phyloP scores from a whole-genome alignment of 92 coral and sea anemone genomes.

The Porites divaricata region DNA sequence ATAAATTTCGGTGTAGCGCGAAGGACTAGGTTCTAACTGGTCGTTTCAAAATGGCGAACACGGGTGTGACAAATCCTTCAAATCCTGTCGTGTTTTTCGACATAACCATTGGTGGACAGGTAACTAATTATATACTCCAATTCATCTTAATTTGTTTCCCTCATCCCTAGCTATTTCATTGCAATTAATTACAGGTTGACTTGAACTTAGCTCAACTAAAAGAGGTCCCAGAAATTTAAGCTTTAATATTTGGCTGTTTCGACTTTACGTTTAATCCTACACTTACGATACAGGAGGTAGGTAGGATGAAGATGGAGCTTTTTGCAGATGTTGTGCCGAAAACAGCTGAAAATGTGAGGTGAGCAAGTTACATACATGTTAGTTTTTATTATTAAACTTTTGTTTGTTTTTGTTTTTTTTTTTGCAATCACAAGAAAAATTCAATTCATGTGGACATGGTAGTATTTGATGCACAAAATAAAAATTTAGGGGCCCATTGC shows the following conservation, averaged over 20 bases:
- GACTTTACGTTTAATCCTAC: neutral
- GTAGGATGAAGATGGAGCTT: conserved; percentile 93
- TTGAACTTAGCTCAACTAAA: no score
- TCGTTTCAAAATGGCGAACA: conserved; percentile 47
- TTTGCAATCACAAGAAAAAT: no score
- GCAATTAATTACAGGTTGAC: no score
- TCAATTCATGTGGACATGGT: no score
- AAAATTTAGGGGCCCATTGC: no score
- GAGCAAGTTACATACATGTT: neutral
- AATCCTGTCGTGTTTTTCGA: conserved; percentile 94
- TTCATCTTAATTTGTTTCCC: no score
- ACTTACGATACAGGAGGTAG: conserved; percentile 83
- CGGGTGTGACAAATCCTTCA: conserved; percentile 41
- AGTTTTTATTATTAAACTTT: no score
- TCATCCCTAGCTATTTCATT: no score
- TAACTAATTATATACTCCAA: neutral
- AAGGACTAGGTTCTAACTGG: conserved; percentile 22
- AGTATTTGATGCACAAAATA: no score
- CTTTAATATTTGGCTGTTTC: neutral
- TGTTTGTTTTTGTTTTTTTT: no score
- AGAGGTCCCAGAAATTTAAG: neutral
- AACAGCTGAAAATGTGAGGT: conserved; percentile 97
- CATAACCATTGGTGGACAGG: conserved; percentile 94
- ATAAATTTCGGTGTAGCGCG: neutral
- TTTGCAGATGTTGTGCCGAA: conserved; percentile 93